Evolutionary conservation across 2,113 vertebrate species (phyloP).

Genomic region (Hippocampus abdominalis): DNA sequence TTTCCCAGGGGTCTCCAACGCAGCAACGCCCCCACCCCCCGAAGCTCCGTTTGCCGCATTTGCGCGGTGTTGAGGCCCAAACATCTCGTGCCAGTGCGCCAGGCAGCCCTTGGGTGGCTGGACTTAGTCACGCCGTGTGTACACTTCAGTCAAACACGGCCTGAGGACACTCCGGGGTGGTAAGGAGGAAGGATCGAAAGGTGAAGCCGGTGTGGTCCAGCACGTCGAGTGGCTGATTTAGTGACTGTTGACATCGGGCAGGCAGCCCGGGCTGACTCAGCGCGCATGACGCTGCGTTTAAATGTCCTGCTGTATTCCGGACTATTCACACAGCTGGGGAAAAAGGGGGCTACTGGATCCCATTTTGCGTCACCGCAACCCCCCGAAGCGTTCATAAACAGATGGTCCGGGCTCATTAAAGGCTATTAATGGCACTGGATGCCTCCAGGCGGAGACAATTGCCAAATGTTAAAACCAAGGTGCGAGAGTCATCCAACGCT

Average conservation of each 20-base stretch:
- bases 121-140: constrained; percentile 68
- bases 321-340: constrained; percentile 61
- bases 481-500: constrained; percentile 60
- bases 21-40: neutral
- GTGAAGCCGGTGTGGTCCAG: constrained; percentile 69
- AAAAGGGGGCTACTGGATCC: constrained; percentile 69
- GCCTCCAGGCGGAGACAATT: constrained; percentile 43
- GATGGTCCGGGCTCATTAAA: constrained; percentile 72
- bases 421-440: constrained; percentile 65
- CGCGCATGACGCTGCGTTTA: constrained; percentile 66
- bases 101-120: constrained; percentile 66
- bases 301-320: constrained; percentile 73
- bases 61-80: neutral
- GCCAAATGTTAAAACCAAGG: constrained; percentile 61
- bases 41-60: neutral
- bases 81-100: constrained; percentile 19
- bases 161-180: constrained; percentile 66
- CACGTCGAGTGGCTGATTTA: constrained; percentile 73
- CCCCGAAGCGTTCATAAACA: constrained; percentile 70
- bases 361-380: constrained; percentile 46
- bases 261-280: constrained; percentile 70
- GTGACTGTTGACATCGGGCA: constrained; percentile 73
- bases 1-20: no score
- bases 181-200: constrained; percentile 56
- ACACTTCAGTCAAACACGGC: constrained; percentile 67